phyloP scores from a whole-genome alignment of 2,888 invertebrate genomes.

The Metalampra italica region DNA sequence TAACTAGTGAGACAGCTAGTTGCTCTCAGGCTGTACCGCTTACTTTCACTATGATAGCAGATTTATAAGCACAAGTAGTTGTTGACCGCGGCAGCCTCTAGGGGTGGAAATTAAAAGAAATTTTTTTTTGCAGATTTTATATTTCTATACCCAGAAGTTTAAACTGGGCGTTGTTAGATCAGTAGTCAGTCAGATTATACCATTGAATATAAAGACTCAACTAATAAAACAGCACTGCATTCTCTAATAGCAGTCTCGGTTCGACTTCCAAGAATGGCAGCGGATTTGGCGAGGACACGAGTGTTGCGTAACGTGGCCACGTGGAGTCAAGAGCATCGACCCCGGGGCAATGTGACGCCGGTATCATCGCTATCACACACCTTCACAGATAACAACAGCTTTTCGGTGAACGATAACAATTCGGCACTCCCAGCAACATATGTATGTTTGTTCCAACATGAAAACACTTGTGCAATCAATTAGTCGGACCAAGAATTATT shows the following conservation, averaged over 20 bases:
- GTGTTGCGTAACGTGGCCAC: conserved; percentile 57
- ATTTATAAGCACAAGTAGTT: background rate
- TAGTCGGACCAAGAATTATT: conserved; percentile 22
- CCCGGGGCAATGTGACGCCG: conserved; percentile 50
- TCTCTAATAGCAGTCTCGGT: conserved; percentile 24
- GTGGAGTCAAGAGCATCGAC: conserved; percentile 61
- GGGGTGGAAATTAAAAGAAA: too few relatives aligned
- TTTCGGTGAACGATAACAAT: conserved; percentile 48
- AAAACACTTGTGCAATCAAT: conserved; percentile 33
- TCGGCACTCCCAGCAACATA: conserved; percentile 21
- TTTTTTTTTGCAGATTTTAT: too few relatives aligned
- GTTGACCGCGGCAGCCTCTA: too few relatives aligned
- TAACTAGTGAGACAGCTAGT: conserved; percentile 28
- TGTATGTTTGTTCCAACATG: conserved; percentile 21
- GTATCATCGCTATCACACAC: conserved; percentile 56
- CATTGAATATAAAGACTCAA: too few relatives aligned
- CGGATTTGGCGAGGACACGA: conserved; percentile 30
- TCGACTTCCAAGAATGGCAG: conserved; percentile 24
- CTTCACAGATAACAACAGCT: conserved; percentile 50
- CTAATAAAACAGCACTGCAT: background rate
- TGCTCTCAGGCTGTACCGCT: conserved; percentile 35
- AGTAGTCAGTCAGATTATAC: too few relatives aligned
- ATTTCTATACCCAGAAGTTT: too few relatives aligned
- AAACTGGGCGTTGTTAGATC: too few relatives aligned
- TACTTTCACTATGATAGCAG: conserved; percentile 44